Evolutionary conservation across 1,140 invertebrate genomes (phyloP).

Genomic region (Cataglyphis hispanica): DNA sequence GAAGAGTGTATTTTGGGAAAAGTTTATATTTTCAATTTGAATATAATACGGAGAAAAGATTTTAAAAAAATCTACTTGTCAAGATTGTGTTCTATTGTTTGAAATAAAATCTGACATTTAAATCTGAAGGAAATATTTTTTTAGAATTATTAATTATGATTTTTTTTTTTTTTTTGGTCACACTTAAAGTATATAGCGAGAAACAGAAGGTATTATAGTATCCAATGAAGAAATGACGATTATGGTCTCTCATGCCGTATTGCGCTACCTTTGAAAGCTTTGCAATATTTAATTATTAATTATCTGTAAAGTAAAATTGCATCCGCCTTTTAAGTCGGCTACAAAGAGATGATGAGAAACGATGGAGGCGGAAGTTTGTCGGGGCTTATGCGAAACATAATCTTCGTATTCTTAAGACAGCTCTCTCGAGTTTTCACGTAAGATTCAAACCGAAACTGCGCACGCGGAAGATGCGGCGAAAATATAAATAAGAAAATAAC

Average conservation of each 20-base stretch:
- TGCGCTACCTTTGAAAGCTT: constrained; percentile 48
- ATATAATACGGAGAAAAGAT: too few relatives aligned
- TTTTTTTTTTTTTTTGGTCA: too few relatives aligned
- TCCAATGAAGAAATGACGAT: constrained; percentile 13
- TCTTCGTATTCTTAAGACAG: constrained; percentile 61
- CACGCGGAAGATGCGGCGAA: constrained; percentile 31
- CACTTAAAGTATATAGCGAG: too few relatives aligned
- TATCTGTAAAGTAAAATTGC: constrained; percentile 63
- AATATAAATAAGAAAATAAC: constrained; percentile 42
- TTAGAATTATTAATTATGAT: too few relatives aligned
- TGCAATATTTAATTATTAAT: constrained; percentile 60
- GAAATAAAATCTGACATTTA: too few relatives aligned
- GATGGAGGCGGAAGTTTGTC: constrained; percentile 52
- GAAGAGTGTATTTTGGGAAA: too few relatives aligned
- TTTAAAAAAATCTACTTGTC: too few relatives aligned
- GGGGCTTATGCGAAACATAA: constrained; percentile 48
- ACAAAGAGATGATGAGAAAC: constrained; percentile 42
- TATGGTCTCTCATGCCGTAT: constrained; percentile 14
- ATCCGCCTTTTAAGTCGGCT: constrained; percentile 61
- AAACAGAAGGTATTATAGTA: constrained; percentile 13
- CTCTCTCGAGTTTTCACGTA: constrained; percentile 30
- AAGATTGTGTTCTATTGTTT: too few relatives aligned
- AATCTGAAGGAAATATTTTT: too few relatives aligned
- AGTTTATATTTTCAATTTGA: too few relatives aligned
- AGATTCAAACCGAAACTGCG: constrained; percentile 30